Evolutionary conservation across 2,888 invertebrate species (phyloP), one percentile per base, ranked within the genome.

Genomic region (Melanchra persicariae): DNA sequence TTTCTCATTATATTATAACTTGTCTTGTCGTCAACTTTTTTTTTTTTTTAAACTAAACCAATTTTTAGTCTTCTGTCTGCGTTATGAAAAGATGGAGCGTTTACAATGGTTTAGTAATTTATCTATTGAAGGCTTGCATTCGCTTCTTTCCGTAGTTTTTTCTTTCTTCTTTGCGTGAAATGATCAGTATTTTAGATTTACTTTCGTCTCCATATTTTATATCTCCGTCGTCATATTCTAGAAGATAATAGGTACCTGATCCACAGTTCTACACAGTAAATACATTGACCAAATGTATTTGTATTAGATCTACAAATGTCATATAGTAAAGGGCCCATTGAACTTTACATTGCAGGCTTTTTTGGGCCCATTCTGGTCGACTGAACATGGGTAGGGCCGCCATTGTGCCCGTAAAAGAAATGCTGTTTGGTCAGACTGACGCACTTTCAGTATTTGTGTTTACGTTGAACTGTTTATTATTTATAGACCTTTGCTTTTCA

Each of bases 341-440:
- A 78, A 57, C 79, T 65, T 49, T 24, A 54, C 19, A 61, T 12
- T 47, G 49, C 12, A 19, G 17, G 52, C 22, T 37, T 81, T n/a
- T 69, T 70, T 12, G 60, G 51, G 60, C 40, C 40, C 49, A 43
- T 78, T 78, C 55, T 45, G 10, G 17, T 52, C 15, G 37, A 4
- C n/a, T 55, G 34, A 7, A 43, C 57, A 40, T 47, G 63, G 78
- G 81, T 81, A 60, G 73, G 79, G 73, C 67, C 5, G 51, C 64
- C 58, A 68, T 62, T 73, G 30, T 78, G 9, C n/a, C 12, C 63
- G 19, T 55, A 43, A 78, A 54, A 82, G 37, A 77, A 79, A 82
- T 45, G 54, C 19, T 82, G 64, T 78, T 78, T 78, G 47, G 22
- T 37, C 54, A 58, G 26, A 58, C 26, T 62, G 65, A 76, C 73